Percentiles rank a stretch among this genome's conserved stretches.
Evolutionary conservation across 2,113 vertebrate genomes (phyloP).

Genomic region (Oreocharis arfaki): DNA sequence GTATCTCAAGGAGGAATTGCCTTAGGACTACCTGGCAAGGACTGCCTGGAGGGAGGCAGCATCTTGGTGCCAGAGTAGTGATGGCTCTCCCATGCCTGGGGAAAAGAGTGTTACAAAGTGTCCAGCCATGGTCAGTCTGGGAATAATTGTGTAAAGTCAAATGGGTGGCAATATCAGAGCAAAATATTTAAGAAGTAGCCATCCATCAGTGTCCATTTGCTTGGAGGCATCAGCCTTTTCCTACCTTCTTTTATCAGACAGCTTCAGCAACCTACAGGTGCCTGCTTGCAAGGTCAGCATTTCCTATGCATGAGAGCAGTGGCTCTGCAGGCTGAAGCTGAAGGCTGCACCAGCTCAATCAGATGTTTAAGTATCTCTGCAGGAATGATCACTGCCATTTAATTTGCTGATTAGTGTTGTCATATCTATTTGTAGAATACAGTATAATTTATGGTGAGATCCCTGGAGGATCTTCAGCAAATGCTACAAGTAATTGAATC

Average conservation of each 20-base stretch:
- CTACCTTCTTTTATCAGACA: background rate
- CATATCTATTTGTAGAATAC: conserved; percentile 43
- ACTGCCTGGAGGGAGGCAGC: background rate
- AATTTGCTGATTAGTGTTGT: conserved; percentile 60
- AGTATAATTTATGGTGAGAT: conserved; percentile 23
- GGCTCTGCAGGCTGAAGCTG: background rate
- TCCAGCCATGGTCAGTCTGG: background rate
- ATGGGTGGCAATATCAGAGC: background rate
- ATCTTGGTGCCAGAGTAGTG: background rate
- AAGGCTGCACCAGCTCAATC: background rate
- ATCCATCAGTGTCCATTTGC: background rate
- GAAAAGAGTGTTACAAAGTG: background rate
- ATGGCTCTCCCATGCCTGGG: background rate
- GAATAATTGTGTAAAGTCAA: background rate
- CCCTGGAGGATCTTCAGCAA: conserved; percentile 40
- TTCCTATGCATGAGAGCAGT: background rate
- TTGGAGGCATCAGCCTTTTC: background rate
- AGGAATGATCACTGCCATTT: conserved; percentile 36
- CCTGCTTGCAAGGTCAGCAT: conserved; percentile 30
- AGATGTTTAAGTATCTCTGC: conserved; percentile 30
- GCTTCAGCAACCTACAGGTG: background rate
- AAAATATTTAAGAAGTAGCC: background rate
- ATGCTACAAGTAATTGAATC: conserved; percentile 45
- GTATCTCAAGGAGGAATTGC: background rate
- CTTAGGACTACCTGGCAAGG: background rate